Conservation (phyloP, 2,113 vertebrate species). For the Albula goreensis region DNA sequence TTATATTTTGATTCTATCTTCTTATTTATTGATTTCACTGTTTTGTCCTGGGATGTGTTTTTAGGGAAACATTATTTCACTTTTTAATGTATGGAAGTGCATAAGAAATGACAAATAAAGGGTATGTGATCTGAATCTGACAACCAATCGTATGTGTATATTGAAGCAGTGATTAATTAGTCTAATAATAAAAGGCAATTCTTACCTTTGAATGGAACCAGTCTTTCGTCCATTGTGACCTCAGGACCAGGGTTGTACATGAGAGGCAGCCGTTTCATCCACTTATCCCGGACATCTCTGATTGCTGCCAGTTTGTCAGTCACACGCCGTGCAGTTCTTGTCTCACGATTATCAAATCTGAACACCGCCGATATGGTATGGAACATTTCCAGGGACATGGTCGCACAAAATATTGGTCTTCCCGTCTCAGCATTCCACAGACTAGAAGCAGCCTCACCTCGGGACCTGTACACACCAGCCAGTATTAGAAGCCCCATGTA, state of each 20-base stretch:
- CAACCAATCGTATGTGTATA: too few relatives aligned
- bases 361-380: constrained; percentile 2
- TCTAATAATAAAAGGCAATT: too few relatives aligned
- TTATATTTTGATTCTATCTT: too few relatives aligned
- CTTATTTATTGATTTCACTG: too few relatives aligned
- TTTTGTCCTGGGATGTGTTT: too few relatives aligned
- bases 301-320: constrained; percentile 19
- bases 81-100: too few relatives aligned
- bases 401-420: constrained; percentile 23
- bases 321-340: too few relatives aligned
- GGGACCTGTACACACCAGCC: constrained; percentile 17
- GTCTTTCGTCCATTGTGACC: constrained; percentile 1
- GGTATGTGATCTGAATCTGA: too few relatives aligned
- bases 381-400: constrained; percentile 24
- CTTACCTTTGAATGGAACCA: constrained; percentile 17
- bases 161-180: too few relatives aligned
- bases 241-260: not conserved
- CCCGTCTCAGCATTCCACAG: constrained; percentile 30
- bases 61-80: too few relatives aligned
- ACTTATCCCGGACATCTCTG: constrained; percentile 9
- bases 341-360: too few relatives aligned
- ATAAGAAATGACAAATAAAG: too few relatives aligned
- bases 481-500: constrained; percentile 17
- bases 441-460: constrained; percentile 31
- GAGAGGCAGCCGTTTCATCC: not conserved